A percentile compares a stretch with the other conserved stretches of the same genome.
Conservation (phyloP, 1,140 invertebrate species). For the Brachionus plicatilis region DNA sequence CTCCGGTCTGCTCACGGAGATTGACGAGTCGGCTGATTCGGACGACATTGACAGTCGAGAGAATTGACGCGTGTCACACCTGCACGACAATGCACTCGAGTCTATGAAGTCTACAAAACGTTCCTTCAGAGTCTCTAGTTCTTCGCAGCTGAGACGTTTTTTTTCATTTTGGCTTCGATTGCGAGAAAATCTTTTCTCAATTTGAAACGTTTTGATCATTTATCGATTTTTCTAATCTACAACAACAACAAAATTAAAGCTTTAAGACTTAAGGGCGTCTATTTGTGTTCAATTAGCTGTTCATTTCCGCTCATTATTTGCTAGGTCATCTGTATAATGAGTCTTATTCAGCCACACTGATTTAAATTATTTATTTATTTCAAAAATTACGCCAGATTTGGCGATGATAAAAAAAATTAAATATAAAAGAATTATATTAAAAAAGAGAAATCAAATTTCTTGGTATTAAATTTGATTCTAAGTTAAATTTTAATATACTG, state of each 20-base stretch:
- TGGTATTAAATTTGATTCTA: too few relatives aligned
- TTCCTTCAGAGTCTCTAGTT: slow-evolving; percentile 12
- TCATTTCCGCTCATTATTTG: not conserved
- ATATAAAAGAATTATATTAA: too few relatives aligned
- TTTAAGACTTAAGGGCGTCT: not conserved
- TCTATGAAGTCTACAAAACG: slow-evolving; percentile 7
- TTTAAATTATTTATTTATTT: too few relatives aligned
- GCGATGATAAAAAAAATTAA: too few relatives aligned
- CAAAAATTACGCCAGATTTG: too few relatives aligned
- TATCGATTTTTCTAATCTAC: not conserved
- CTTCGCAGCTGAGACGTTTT: slow-evolving; percentile 30
- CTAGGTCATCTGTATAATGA: not conserved
- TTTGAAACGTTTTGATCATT: slow-evolving; percentile 33
- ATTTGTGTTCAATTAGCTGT: not conserved
- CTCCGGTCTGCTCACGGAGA: not conserved
- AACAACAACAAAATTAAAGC: not conserved
- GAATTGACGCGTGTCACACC: not conserved
- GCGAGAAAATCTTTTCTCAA: not conserved
- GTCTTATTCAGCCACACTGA: not conserved
- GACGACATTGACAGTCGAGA: not conserved
- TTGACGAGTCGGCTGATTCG: not conserved
- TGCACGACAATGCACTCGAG: not conserved
- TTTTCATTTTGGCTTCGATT: not conserved
- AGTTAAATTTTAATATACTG: too few relatives aligned
- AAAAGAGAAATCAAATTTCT: too few relatives aligned